Conservation (phyloP, 2,797 vertebrate genomes). For the Dromococcyx pavoninus region DNA sequence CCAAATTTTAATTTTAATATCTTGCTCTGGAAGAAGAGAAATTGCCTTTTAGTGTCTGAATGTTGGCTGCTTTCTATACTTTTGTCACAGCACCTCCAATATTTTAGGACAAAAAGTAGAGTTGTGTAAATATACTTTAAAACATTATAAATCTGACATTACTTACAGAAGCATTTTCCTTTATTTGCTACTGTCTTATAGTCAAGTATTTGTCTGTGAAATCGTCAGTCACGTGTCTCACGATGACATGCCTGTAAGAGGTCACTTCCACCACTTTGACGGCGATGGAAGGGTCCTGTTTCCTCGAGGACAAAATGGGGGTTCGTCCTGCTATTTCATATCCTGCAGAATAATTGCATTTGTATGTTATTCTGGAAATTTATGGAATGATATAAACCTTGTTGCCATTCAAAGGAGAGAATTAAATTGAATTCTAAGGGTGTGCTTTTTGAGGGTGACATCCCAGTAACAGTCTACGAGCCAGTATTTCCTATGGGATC, state of each 20-base stretch:
- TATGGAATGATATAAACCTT: neutral
- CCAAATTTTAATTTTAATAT: neutral
- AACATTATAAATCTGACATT: neutral
- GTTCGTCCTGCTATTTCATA: neutral
- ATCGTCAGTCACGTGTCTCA: neutral
- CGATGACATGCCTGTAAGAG: fast-evolving
- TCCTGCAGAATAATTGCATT: neutral
- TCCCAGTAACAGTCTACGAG: neutral
- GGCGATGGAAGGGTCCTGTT: neutral
- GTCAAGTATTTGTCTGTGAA: neutral
- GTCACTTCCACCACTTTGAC: neutral
- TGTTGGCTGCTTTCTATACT: neutral
- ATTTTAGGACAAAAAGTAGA: neutral
- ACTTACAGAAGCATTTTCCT: neutral
- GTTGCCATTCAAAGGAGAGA: neutral
- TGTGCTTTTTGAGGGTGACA: neutral
- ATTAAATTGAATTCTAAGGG: neutral
- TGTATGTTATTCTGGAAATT: neutral
- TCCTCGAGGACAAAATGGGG: neutral
- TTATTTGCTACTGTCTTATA: neutral
- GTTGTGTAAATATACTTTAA: neutral
- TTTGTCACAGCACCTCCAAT: neutral
- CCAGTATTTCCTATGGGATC: neutral
- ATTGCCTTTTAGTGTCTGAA: neutral
- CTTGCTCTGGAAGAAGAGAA: neutral